Percentiles rank a stretch among this genome's conserved stretches.
phyloP scores from a whole-genome alignment of 2,888 invertebrate genomes.

The Onchidella celtica region DNA sequence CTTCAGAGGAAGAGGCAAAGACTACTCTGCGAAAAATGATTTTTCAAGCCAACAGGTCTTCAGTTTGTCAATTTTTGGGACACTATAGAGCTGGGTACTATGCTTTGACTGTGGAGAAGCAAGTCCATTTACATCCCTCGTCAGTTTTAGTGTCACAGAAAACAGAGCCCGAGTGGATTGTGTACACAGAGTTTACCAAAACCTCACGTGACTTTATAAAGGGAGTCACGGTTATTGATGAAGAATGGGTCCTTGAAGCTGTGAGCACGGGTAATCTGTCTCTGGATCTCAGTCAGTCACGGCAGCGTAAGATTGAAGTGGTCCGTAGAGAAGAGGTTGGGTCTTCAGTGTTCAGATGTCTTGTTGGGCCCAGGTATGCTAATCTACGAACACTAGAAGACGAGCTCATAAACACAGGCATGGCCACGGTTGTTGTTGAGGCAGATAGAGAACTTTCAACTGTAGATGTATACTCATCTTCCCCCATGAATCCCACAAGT shows the following conservation, averaged over 20 bases:
- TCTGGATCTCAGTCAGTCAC: conserved; percentile 56
- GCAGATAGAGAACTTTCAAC: conserved; percentile 60
- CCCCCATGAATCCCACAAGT: neutral
- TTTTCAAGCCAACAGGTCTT: conserved; percentile 62
- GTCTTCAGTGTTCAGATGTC: conserved; percentile 54
- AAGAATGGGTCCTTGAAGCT: conserved; percentile 60
- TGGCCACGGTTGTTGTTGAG: conserved; percentile 60
- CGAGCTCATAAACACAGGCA: conserved; percentile 45
- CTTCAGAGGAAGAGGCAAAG: conserved; percentile 49
- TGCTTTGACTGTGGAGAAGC: conserved; percentile 55
- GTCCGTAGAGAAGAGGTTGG: conserved; percentile 62
- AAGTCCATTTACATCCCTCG: conserved; percentile 72
- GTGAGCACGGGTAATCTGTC: conserved; percentile 47
- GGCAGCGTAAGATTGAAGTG: conserved; percentile 54
- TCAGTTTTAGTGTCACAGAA: conserved; percentile 64
- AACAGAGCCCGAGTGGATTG: conserved; percentile 67
- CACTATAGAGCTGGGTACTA: conserved; percentile 70
- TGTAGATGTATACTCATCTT: conserved; percentile 58
- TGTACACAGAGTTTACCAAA: conserved; percentile 67
- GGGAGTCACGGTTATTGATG: conserved; percentile 67
- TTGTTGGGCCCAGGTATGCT: conserved; percentile 65
- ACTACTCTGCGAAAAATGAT: conserved; percentile 60
- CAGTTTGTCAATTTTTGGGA: conserved; percentile 69
- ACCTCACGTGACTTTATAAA: conserved; percentile 70
- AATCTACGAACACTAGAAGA: conserved; percentile 58